phyloP scores from a whole-genome alignment of 2,113 vertebrate species.

The Coptodon bakossiorum region DNA sequence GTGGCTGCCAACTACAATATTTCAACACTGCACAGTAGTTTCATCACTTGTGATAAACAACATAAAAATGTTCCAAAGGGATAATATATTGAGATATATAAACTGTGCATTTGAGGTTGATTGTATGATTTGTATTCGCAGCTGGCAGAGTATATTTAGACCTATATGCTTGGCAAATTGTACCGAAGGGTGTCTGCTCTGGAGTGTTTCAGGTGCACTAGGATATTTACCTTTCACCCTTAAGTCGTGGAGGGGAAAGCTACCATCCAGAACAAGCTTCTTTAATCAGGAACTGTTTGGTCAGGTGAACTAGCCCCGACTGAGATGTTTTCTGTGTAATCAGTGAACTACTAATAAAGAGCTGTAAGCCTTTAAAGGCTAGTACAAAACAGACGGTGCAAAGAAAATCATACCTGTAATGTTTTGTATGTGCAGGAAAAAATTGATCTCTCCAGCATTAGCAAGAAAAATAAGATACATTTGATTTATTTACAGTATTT shows the following conservation, averaged over 20 bases:
- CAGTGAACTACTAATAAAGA: constrained; percentile 7
- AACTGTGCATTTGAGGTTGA: not conserved
- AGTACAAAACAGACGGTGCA: not conserved
- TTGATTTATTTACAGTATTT: not conserved
- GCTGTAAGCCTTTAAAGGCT: constrained; percentile 2
- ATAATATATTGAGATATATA: not conserved
- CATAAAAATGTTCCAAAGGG: not conserved
- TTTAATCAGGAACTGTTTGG: constrained; percentile 57
- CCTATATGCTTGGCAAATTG: not conserved
- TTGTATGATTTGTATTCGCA: constrained; percentile 19
- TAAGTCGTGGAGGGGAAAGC: not conserved
- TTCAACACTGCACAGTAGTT: not conserved
- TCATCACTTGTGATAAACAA: constrained; percentile 26
- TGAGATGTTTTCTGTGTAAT: constrained; percentile 27
- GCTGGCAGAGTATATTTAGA: constrained; percentile 12
- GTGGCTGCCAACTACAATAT: constrained; percentile 27
- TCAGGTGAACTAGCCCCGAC: constrained; percentile 47
- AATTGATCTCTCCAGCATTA: not conserved
- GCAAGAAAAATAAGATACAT: not conserved
- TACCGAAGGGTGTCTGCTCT: constrained; percentile 4
- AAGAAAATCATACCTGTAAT: not conserved
- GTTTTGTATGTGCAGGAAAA: not conserved
- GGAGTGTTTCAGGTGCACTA: constrained; percentile 25
- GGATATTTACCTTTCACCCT: constrained; percentile 37
- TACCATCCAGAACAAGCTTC: constrained; percentile 26